Percentiles rank a stretch among this genome's conserved stretches.
Conservation (phyloP, 2,888 invertebrate genomes). For the Caenorhabditis becei region DNA sequence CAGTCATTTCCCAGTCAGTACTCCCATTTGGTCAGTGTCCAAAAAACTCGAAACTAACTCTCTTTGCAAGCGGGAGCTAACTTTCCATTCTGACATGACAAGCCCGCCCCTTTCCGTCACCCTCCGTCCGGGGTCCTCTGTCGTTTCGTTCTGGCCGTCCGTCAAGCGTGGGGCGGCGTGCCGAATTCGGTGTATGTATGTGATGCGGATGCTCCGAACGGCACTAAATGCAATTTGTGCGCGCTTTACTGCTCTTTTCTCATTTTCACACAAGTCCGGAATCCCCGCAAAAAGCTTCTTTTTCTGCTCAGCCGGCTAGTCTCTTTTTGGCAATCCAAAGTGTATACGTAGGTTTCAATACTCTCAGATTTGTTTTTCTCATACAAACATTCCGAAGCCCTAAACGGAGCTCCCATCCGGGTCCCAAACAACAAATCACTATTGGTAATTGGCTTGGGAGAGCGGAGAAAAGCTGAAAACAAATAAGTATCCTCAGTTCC, state of each 20-base stretch:
- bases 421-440: slow-evolving; percentile 47
- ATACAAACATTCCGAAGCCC: not conserved
- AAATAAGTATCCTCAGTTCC: not conserved
- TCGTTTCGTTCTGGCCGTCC: slow-evolving; percentile 23
- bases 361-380: not conserved
- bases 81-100: slow-evolving; percentile 35
- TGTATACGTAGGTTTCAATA: slow-evolving; percentile 38
- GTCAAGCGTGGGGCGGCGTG: not conserved
- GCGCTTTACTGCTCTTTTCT: slow-evolving; percentile 56
- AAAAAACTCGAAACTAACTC: not conserved
- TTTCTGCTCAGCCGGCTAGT: not conserved
- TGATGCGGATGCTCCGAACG: slow-evolving; percentile 60
- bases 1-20: not conserved
- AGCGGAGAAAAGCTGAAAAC: not conserved
- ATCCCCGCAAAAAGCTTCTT: slow-evolving; percentile 16
- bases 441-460: slow-evolving; percentile 25
- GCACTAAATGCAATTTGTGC: slow-evolving; percentile 58
- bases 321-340: slow-evolving; percentile 22
- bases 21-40: not conserved
- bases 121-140: slow-evolving; percentile 15
- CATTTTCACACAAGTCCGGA: slow-evolving; percentile 35
- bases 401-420: not conserved
- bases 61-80: not conserved
- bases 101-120: slow-evolving; percentile 58
- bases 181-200: slow-evolving; percentile 51